Evolutionary conservation across 2,888 invertebrate species (phyloP).

Genomic region (Drosophila pegasa): DNA sequence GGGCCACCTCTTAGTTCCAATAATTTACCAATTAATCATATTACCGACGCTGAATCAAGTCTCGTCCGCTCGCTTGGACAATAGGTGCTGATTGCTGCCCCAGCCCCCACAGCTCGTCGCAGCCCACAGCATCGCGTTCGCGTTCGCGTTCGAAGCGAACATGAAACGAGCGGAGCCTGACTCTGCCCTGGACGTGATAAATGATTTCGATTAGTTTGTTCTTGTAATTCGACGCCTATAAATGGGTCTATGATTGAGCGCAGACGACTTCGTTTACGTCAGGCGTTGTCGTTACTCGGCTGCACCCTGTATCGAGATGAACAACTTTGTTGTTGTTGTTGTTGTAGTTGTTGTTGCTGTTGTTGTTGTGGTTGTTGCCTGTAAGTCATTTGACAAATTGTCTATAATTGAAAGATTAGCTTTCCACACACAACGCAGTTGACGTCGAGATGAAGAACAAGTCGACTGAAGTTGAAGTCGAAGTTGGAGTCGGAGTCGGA

Average conservation of each 20-base stretch:
- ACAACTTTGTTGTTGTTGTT: conserved; percentile 29
- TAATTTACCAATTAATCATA: conserved; percentile 83
- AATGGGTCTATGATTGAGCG: conserved; percentile 84
- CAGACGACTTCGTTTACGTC: conserved; percentile 76
- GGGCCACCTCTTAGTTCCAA: conserved; percentile 78
- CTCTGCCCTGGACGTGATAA: conserved; percentile 80
- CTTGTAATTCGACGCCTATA: conserved; percentile 85
- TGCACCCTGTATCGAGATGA: conserved; percentile 55
- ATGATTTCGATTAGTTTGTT: conserved; percentile 85
- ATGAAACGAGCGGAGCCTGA: conserved; percentile 59
- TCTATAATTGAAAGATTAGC: conserved; percentile 85
- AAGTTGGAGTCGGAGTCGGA: conserved; percentile 11
- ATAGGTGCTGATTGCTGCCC: conserved; percentile 79
- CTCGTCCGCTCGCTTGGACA: conserved; percentile 37
- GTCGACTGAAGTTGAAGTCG: conserved; percentile 40
- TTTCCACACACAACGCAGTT: conserved; percentile 77
- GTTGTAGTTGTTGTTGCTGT: conserved; percentile 38
- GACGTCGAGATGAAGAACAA: conserved; percentile 69
- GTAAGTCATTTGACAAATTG: conserved; percentile 84
- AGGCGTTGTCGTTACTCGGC: conserved; percentile 58
- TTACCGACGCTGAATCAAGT: conserved; percentile 57
- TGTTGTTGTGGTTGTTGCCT: conserved; percentile 55
- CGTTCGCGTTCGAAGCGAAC: conserved; percentile 51
- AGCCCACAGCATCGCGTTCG: conserved; percentile 54
- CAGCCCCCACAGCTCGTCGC: conserved; percentile 31